Conservation (phyloP, 2,888 invertebrate species). For the Sussaba pulchella region DNA sequence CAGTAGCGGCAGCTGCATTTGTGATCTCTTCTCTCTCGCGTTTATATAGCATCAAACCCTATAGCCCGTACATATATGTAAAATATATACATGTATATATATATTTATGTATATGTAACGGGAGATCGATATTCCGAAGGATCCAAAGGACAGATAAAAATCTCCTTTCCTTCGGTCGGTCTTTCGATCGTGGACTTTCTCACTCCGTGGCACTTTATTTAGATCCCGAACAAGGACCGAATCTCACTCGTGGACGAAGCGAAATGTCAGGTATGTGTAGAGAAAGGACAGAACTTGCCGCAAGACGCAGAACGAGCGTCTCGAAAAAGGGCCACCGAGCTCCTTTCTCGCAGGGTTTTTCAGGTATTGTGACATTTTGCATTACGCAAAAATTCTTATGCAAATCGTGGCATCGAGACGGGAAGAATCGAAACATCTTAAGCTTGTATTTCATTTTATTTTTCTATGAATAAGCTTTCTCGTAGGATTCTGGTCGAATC, state of each 20-base stretch:
- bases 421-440: too few species aligned
- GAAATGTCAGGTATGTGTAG: slow-evolving; percentile 79
- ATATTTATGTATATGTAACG: slow-evolving; percentile 21
- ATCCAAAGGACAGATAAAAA: slow-evolving; percentile 80
- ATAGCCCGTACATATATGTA: neutral
- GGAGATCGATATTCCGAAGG: slow-evolving; percentile 76
- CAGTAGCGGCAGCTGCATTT: slow-evolving; percentile 65
- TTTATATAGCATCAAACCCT: slow-evolving; percentile 38
- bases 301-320: slow-evolving; percentile 41
- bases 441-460: too few species aligned
- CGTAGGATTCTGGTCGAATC: too few species aligned
- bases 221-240: slow-evolving; percentile 68
- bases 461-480: too few species aligned
- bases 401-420: too few species aligned
- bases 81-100: too few species aligned
- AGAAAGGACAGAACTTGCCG: slow-evolving; percentile 54
- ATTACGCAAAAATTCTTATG: slow-evolving; percentile 13
- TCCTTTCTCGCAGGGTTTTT: slow-evolving; percentile 58
- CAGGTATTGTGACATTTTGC: slow-evolving; percentile 42
- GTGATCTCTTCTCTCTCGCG: slow-evolving; percentile 62
- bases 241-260: slow-evolving; percentile 67
- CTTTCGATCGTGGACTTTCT: slow-evolving; percentile 56
- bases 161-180: slow-evolving; percentile 73
- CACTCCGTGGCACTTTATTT: slow-evolving; percentile 40
- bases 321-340: slow-evolving; percentile 56